A percentile compares a stretch with the other conserved stretches of the same genome.
phyloP scores from a whole-genome alignment of 2,113 vertebrate species.

The Anser cygnoides region DNA sequence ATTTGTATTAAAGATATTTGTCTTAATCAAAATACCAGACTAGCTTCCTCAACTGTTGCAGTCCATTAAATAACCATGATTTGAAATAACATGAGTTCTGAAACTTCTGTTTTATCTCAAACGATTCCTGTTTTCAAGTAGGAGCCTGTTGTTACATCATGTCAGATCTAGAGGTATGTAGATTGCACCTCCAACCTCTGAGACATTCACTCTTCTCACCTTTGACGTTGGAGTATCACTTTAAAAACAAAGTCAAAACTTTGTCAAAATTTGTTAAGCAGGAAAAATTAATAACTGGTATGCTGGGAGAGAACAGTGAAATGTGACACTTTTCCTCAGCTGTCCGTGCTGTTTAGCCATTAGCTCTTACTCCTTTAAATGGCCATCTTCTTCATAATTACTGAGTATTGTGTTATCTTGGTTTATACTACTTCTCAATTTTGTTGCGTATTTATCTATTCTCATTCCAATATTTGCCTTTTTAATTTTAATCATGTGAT shows the following conservation, averaged over 20 bases:
- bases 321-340: not conserved
- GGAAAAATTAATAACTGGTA: not conserved
- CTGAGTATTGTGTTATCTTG: not conserved
- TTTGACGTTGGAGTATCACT: not conserved
- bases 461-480: not conserved
- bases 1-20: not conserved
- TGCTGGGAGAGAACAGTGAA: conserved; percentile 29
- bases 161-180: conserved; percentile 24
- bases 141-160: not conserved
- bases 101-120: not conserved
- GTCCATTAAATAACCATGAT: not conserved
- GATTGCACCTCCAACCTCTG: not conserved
- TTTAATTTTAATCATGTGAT: not conserved
- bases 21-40: not conserved
- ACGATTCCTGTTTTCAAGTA: not conserved
- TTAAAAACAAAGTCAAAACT: not conserved
- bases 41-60: not conserved
- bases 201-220: conserved; percentile 7
- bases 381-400: not conserved
- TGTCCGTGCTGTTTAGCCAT: not conserved
- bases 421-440: not conserved
- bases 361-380: not conserved
- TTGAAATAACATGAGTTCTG: not conserved
- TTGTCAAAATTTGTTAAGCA: not conserved
- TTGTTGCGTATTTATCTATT: not conserved